Conservation (phyloP, 2,888 invertebrate genomes). For the Athetis lepigone region DNA sequence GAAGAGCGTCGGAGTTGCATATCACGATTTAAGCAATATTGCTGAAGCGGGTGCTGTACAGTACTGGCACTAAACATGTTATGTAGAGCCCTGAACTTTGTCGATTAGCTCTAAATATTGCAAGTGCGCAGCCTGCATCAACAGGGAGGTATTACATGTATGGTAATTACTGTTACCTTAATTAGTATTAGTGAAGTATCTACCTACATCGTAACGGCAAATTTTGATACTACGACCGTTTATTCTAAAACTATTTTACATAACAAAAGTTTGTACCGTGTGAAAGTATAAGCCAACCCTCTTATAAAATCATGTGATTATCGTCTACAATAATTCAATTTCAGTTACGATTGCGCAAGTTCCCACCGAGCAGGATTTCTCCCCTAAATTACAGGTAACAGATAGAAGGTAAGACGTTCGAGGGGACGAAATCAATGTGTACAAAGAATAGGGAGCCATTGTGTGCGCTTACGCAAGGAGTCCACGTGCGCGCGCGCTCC, state of each 20-base stretch:
- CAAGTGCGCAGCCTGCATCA: slow-evolving; percentile 61
- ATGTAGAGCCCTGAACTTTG: slow-evolving; percentile 62
- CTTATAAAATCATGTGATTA: slow-evolving; percentile 79
- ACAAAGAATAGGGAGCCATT: slow-evolving; percentile 85
- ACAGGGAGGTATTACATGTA: slow-evolving; percentile 48
- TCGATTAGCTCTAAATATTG: slow-evolving; percentile 67
- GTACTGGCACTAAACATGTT: slow-evolving; percentile 47
- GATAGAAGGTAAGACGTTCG: slow-evolving; percentile 86
- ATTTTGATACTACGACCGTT: slow-evolving; percentile 56
- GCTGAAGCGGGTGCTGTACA: slow-evolving; percentile 38
- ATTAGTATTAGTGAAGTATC: slow-evolving; percentile 47
- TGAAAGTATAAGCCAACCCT: slow-evolving; percentile 84
- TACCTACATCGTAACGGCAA: slow-evolving; percentile 60
- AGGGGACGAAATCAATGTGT: slow-evolving; percentile 85
- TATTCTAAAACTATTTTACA: slow-evolving; percentile 69
- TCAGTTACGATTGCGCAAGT: slow-evolving; percentile 83
- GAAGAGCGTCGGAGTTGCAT: background rate
- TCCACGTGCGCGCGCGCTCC: slow-evolving; percentile 86
- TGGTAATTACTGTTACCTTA: slow-evolving; percentile 59
- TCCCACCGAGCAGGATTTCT: slow-evolving; percentile 88
- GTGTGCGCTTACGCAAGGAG: slow-evolving; percentile 87
- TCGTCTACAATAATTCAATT: slow-evolving; percentile 83
- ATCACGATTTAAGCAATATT: slow-evolving; percentile 40
- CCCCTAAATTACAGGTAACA: slow-evolving; percentile 88
- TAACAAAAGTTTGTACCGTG: slow-evolving; percentile 82